Evolutionary conservation across 2,888 invertebrate species (phyloP).

Genomic region (Drosophila imparisetae): DNA sequence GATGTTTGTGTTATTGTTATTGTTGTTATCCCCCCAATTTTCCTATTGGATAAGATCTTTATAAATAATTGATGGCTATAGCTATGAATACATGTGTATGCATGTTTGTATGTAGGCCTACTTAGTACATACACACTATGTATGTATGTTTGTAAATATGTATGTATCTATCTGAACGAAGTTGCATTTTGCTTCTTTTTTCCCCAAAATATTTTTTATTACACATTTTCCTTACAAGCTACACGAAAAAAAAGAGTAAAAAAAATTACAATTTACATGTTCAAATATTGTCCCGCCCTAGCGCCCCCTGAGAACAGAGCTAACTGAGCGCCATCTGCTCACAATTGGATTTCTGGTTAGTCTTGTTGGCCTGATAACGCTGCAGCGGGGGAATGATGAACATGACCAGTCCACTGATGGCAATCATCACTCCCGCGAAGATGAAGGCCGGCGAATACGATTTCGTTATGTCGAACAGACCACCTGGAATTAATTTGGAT

Average conservation of each 20-base stretch:
- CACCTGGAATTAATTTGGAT: conserved; percentile 86
- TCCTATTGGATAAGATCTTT: conserved; percentile 22
- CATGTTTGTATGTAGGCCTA: conserved; percentile 22
- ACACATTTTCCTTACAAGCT: conserved; percentile 11
- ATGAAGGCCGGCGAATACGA: conserved; percentile 95
- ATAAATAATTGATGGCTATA: conserved; percentile 52
- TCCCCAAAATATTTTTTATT: not conserved
- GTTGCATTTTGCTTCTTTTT: not conserved
- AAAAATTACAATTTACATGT: conserved; percentile 25
- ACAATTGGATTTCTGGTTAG: conserved; percentile 51
- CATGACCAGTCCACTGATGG: conserved; percentile 94
- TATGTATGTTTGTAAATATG: not conserved
- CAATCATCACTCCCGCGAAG: conserved; percentile 93
- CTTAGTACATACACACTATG: conserved; percentile 11
- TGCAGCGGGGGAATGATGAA: conserved; percentile 92
- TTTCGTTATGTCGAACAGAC: conserved; percentile 90
- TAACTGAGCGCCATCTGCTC: conserved; percentile 79
- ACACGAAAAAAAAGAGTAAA: conserved; percentile 18
- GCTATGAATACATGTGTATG: conserved; percentile 33
- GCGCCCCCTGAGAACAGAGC: conserved; percentile 16
- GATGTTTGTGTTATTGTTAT: conserved; percentile 17
- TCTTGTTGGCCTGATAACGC: conserved; percentile 82
- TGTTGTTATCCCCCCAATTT: conserved; percentile 5
- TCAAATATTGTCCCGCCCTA: conserved; percentile 9
- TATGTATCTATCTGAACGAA: not conserved